phyloP scores from a whole-genome alignment of 2,888 invertebrate species.

The Graphium colonna region DNA sequence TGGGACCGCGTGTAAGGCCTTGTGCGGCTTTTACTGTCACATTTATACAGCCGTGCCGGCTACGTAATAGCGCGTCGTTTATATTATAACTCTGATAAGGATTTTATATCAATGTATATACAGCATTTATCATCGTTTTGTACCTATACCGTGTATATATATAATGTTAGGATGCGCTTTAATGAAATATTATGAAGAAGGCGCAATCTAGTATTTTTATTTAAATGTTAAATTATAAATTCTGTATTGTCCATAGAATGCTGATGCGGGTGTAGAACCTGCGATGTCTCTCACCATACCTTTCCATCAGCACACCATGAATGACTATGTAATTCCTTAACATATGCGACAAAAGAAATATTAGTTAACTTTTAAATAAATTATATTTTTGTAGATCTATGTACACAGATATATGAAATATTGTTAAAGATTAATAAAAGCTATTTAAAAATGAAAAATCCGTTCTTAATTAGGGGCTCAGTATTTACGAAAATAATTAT shows the following conservation, averaged over 20 bases:
- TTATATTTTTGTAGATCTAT: constrained; percentile 1
- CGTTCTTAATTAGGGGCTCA: not conserved
- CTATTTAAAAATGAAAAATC: constrained; percentile 4
- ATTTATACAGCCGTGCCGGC: constrained; percentile 21
- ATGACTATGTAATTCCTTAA: constrained; percentile 53
- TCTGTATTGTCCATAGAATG: constrained; percentile 65
- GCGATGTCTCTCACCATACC: constrained; percentile 54
- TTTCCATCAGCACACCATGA: constrained; percentile 48
- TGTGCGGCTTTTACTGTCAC: constrained; percentile 38
- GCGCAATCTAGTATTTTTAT: not conserved
- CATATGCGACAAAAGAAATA: constrained; percentile 18
- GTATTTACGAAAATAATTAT: not conserved
- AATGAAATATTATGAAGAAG: not conserved
- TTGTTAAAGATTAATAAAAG: constrained; percentile 18
- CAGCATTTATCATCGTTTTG: not conserved
- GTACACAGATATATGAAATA: not conserved
- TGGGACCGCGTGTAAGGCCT: constrained; percentile 54
- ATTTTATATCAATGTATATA: constrained; percentile 25
- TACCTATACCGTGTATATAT: not conserved
- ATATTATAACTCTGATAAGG: constrained; percentile 30
- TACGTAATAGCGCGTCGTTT: constrained; percentile 32
- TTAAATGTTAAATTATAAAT: constrained; percentile 35
- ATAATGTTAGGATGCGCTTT: too few relatives aligned
- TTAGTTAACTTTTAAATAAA: constrained; percentile 7
- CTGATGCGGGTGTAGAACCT: constrained; percentile 53